Conservation (phyloP, 30 jellyfish, hydroid and myxozoan genomes). For the Calvadosia cruxmelitensis region DNA sequence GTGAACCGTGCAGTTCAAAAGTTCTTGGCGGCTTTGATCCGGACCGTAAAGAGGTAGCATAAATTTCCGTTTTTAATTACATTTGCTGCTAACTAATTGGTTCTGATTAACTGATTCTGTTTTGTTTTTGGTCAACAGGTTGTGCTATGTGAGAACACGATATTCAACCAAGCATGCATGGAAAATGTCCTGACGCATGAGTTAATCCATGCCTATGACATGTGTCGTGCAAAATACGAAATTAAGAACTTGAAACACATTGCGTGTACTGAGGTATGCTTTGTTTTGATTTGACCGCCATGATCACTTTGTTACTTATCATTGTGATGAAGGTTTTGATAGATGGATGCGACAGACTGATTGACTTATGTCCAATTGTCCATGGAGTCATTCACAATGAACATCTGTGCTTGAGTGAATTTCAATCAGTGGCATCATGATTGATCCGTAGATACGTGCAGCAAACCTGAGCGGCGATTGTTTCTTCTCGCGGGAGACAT, state of each 20-base stretch:
- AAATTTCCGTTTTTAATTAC: no score
- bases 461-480: slow-evolving; percentile 97
- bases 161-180: slow-evolving; percentile 50
- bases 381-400: no score
- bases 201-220: slow-evolving; percentile 91
- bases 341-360: no score
- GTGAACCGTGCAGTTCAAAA: slow-evolving; percentile 79
- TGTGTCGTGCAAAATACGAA: slow-evolving; percentile 74
- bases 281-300: no score
- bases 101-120: background rate
- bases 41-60: slow-evolving; percentile 72
- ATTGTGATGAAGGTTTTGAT: no score
- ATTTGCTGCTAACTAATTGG: background rate
- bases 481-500: slow-evolving; percentile 56
- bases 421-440: no score
- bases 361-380: no score
- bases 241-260: slow-evolving; percentile 45
- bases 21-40: slow-evolving; percentile 96
- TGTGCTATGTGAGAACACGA: slow-evolving; percentile 75
- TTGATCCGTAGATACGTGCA: slow-evolving; percentile 56
- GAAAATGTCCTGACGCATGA: slow-evolving; percentile 84
- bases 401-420: no score
- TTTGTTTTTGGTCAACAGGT: no score
- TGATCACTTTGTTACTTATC: no score
- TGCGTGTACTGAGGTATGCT: slow-evolving; percentile 91